phyloP scores from a whole-genome alignment of 2,888 invertebrate genomes.

The Limnephilus auricula region DNA sequence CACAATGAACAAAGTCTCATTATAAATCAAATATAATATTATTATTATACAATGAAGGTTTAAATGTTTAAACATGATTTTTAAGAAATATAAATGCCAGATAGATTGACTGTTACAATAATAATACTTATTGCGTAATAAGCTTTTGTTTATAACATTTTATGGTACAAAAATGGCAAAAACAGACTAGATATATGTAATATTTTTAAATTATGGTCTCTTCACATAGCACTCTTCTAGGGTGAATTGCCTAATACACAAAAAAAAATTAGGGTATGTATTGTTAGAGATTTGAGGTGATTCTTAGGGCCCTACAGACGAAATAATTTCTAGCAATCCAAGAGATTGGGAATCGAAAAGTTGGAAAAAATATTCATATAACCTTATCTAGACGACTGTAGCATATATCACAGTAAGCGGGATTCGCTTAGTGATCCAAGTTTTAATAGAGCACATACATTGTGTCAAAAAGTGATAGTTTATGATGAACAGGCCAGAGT shows the following conservation, averaged over 20 bases:
- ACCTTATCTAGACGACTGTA: neutral
- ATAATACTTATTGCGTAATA: neutral
- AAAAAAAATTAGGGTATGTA: neutral
- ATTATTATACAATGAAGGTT: neutral
- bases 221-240: too few relatives aligned
- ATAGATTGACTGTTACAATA: neutral
- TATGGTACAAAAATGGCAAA: neutral
- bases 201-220: neutral
- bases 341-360: neutral
- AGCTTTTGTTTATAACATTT: neutral
- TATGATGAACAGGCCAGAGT: too few relatives aligned
- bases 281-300: neutral
- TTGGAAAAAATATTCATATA: neutral
- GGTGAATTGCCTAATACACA: too few relatives aligned
- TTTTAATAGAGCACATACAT: too few relatives aligned
- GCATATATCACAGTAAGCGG: too few relatives aligned
- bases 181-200: neutral
- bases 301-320: neutral
- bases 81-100: neutral
- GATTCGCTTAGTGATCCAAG: too few relatives aligned
- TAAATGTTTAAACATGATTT: neutral
- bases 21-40: neutral
- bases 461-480: too few relatives aligned
- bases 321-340: neutral
- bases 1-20: conserved; percentile 28